Conservation (phyloP, 2,113 vertebrate species). For the Rhynchopsitta pachyrhyncha region DNA sequence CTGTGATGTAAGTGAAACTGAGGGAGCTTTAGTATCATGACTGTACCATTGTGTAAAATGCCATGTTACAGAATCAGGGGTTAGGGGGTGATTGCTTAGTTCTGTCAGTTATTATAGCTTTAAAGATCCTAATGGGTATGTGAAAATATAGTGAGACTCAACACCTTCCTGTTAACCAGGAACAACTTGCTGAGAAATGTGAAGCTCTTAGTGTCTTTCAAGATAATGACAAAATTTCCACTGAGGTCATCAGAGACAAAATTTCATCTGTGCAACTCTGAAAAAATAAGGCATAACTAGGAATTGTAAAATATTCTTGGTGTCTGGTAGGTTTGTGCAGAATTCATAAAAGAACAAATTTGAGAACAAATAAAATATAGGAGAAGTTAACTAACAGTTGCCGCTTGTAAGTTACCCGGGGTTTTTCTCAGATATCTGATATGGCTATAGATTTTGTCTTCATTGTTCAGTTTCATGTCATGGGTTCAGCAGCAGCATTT, state of each 20-base stretch:
- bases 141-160: neutral
- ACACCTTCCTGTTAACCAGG: neutral
- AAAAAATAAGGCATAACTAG: neutral
- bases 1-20: neutral
- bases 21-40: neutral
- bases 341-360: neutral
- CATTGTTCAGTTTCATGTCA: neutral
- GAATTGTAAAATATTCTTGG: neutral
- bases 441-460: neutral
- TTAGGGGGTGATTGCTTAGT: neutral
- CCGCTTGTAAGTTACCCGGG: neutral
- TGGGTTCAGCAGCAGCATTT: no score
- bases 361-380: neutral
- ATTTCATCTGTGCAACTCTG: neutral
- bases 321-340: neutral
- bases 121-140: neutral
- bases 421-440: neutral
- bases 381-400: neutral
- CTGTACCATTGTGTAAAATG: neutral
- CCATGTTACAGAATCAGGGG: neutral
- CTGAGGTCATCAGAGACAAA: neutral
- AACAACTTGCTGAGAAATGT: neutral
- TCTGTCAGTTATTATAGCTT: neutral
- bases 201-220: neutral
- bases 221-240: neutral